Evolutionary conservation across 2,888 invertebrate genomes (phyloP), one percentile per base, ranked within the genome.

Genomic region (Phaonia tiefii): DNA sequence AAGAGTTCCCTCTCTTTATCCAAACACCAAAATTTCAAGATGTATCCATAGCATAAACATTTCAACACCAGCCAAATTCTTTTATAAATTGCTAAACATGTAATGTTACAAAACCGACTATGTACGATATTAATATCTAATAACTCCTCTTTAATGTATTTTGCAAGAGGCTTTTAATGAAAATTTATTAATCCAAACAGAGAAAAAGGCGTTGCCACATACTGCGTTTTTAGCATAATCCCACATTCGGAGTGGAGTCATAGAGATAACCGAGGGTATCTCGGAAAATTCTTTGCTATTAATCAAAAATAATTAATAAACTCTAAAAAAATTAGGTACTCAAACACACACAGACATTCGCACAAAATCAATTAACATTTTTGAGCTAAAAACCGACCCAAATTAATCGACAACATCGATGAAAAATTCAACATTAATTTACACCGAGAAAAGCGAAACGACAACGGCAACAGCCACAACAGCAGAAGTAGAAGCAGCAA

Each of bases 321-420:
- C 84, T 85, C 84, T 84, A 82, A 84, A 86, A 87, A 84, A 85
- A 86, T 87, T 85, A 79, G 84, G 84, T 86, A 85, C 79, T 37
- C 58, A 15, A 70, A 63, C 26, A 72, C n/a, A 42, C 71, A 58
- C 26, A 2, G 10, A 51, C 51, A 39, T 60, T 42, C 67, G 60
- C 74, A 70, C 67, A 81, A 78, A 75, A 46, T 81, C 75, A 81
- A 78, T 78, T 81, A 81, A 78, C 67, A 81, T 81, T 75, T 78
- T 78, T 76, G 67, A 44, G 37, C 46, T 70, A 78, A 79, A 79
- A 76, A 76, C 71, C 54, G 76, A 79, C 78, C 76, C 42, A 81
- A 81, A 81, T 81, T 78, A 78, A 81, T 78, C 69, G 78, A 78
- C 39, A 20, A 56, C 54, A 69, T 26, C 65, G 42, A 51, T 13